Evolutionary conservation across 1,140 invertebrate species (phyloP).

Genomic region (Sipha flava): DNA sequence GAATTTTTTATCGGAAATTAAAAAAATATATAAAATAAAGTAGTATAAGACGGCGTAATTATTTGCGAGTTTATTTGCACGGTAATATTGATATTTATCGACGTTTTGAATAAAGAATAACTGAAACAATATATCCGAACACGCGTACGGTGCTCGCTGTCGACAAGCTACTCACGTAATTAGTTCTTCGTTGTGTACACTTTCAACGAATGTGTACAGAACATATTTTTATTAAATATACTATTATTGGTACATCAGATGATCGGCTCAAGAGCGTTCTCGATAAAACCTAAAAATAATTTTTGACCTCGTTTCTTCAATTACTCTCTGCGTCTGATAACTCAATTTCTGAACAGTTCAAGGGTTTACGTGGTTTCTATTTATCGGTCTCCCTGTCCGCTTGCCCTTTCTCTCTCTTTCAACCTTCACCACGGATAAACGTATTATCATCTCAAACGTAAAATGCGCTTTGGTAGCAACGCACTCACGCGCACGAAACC

Average conservation of each 20-base stretch:
- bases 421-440: neutral
- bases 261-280: neutral
- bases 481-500: no score
- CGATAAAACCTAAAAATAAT: neutral
- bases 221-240: neutral
- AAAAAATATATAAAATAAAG: neutral
- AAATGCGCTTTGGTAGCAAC: no score
- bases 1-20: slow-evolving; percentile 9
- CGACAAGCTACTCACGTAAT: no score
- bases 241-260: neutral
- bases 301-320: neutral
- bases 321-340: neutral
- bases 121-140: neutral
- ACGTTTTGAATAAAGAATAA: neutral
- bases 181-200: neutral
- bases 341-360: neutral
- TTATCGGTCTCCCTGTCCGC: neutral
- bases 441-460: neutral
- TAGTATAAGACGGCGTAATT: neutral
- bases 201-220: neutral
- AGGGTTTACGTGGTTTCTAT: neutral
- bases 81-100: neutral
- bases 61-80: neutral
- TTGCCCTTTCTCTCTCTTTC: neutral
- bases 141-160: no score